These are phyloP conservation scores for Gasterosteus aculeatus DNA, from an alignment of 2,113 vertebrate genomes.

Conservation along the genomic window DNA sequence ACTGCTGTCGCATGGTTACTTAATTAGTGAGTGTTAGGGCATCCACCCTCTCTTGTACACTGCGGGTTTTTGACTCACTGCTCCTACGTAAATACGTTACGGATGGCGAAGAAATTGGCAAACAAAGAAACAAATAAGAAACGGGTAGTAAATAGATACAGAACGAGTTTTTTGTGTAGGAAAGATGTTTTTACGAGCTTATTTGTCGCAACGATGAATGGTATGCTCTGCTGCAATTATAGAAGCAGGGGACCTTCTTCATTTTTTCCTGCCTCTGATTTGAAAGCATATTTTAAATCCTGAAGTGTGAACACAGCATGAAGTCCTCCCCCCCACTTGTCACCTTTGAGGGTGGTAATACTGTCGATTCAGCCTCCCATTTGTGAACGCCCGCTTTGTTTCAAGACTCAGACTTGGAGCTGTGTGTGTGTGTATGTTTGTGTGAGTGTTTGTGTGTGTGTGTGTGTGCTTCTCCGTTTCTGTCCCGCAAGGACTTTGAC, in stretches of 20 bases:
- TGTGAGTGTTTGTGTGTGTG: not conserved
- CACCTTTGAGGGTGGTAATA: conserved; percentile 19
- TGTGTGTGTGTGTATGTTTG: not conserved
- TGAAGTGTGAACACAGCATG: conserved; percentile 47
- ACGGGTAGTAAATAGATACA: conserved; percentile 13
- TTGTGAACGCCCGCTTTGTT: conserved; percentile 5
- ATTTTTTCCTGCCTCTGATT: conserved; percentile 35
- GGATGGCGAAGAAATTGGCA: conserved; percentile 14
- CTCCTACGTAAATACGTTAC: conserved; percentile 38
- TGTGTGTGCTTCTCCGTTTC: not conserved
- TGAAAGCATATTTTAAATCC: conserved; percentile 52
- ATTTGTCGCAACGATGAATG: conserved; percentile 33
- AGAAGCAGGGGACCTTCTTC: conserved; percentile 25
- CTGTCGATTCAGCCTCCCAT: conserved; percentile 4
- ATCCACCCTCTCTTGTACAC: conserved; percentile 41
- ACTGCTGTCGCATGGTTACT: conserved; percentile 44
- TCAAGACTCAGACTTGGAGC: not conserved
- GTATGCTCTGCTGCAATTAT: conserved; percentile 47
- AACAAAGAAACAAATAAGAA: conserved; percentile 26
- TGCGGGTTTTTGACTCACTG: conserved; percentile 36
- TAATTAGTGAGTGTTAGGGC: conserved; percentile 32
- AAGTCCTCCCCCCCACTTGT: conserved; percentile 25
- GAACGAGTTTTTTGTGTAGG: conserved; percentile 33
- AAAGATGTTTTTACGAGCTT: conserved; percentile 25
- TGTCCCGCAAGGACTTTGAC: not conserved